Evolutionary conservation across 2,888 invertebrate genomes (phyloP), one percentile per base, ranked within the genome.

Genomic region (Drosophila lutescens): DNA sequence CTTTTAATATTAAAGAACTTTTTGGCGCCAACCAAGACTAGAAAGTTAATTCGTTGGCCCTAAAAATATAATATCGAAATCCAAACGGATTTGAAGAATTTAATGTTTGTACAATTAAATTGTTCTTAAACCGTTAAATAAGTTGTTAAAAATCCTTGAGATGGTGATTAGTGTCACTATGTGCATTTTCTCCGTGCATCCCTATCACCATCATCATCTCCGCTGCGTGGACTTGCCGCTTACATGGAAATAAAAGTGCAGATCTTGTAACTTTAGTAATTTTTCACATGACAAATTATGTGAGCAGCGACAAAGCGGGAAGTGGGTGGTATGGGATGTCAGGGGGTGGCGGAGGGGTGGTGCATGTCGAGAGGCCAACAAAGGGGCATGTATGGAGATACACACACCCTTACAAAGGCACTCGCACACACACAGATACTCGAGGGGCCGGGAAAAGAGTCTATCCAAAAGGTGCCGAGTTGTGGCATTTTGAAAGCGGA

Each of bases 281-380:
- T 89, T 89, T 86, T 89, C 89, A 89, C 90, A 89, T 89, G 89
- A 89, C 90, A 89, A 89, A 89, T 89, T 89, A 89, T 89, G 79
- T 88, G 86, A 87, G 82, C 80, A 78, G 69, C 70, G 69, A 68
- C 76, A 70, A 57, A 62, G 71, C 73, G 69, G 51, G 46, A 66
- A 55, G 60, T 57, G 66, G 40, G 58, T 51, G 43, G 13, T 20
- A 20, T 20, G 43, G 38, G 10, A 26, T 17, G 47, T 51, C 10
- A 41, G 15, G 56, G 38, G 47, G 41, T 38, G 61, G 34, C 20
- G 34, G 38, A 23, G 38, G 20, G 59, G 57, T 10, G 30, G 38
- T 23, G 47, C 30, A 13, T 70, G 74, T 51, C 62, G 69, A 53
- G 62, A 65, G 66, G 62, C 44, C 59, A 76, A 78, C 84, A 84